Conservation (phyloP, 2,797 vertebrate genomes). For the Leucoraja ocellata region DNA sequence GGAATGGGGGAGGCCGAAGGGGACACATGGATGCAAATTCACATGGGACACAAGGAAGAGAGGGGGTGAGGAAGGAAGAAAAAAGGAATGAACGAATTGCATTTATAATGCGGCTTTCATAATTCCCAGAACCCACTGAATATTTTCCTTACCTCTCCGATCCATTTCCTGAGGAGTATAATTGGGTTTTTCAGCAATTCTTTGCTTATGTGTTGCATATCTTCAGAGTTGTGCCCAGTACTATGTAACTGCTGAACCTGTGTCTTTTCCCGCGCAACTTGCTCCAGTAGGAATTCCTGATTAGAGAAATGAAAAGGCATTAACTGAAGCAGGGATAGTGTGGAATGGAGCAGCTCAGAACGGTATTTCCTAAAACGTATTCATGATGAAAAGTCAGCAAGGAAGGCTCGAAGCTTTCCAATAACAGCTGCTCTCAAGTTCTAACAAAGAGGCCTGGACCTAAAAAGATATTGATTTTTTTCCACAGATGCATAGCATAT, state of each 20-base stretch:
- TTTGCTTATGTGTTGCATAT: neutral
- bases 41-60: too few relatives aligned
- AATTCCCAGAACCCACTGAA: neutral
- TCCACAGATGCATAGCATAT: neutral
- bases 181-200: conserved; percentile 43
- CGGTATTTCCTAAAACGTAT: conserved; percentile 41
- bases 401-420: neutral
- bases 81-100: neutral
- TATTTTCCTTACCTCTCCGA: conserved; percentile 45
- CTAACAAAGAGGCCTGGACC: neutral
- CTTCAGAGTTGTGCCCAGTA: neutral
- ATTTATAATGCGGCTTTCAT: neutral
- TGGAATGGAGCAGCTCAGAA: neutral
- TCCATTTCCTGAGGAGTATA: conserved; percentile 46
- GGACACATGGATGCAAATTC: too few relatives aligned
- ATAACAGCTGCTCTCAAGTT: neutral
- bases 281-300: conserved; percentile 45
- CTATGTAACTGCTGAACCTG: conserved; percentile 36
- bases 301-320: neutral
- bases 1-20: too few relatives aligned
- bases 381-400: neutral
- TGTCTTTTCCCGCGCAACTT: conserved; percentile 41
- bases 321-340: neutral
- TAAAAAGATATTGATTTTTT: neutral
- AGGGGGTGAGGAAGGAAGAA: neutral